phyloP scores from a whole-genome alignment of 2,797 vertebrate genomes.

The Neomorphus geoffroyi region DNA sequence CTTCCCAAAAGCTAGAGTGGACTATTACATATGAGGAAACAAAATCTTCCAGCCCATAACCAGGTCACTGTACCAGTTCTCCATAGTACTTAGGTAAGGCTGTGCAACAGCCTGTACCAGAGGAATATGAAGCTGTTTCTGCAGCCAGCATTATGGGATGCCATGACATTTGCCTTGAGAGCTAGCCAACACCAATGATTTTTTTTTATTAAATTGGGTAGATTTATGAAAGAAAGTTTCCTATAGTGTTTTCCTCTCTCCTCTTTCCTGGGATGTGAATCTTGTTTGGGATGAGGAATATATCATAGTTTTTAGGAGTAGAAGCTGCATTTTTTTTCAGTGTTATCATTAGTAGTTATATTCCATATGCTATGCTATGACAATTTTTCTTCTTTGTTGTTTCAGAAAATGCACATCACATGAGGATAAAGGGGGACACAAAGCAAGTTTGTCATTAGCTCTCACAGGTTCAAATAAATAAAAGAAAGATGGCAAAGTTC shows the following conservation, averaged over 20 bases:
- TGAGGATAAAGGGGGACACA: background rate
- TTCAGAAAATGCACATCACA: background rate
- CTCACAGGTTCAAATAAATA: background rate
- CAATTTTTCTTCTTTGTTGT: background rate
- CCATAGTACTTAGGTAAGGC: background rate
- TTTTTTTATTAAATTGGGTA: conserved; percentile 42
- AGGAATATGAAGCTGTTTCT: background rate
- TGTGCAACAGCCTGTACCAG: background rate
- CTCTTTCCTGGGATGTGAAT: background rate
- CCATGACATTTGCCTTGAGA: conserved; percentile 13
- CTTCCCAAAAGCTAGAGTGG: background rate
- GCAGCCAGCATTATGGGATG: background rate
- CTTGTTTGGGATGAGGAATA: background rate
- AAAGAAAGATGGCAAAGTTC: background rate
- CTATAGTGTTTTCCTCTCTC: background rate
- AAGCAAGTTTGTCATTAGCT: background rate
- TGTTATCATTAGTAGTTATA: background rate
- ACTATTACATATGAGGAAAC: background rate
- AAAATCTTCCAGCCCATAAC: background rate
- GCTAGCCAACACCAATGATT: background rate
- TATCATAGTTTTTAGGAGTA: background rate
- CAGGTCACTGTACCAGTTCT: background rate
- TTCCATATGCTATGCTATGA: background rate
- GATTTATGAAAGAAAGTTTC: conserved; percentile 10
- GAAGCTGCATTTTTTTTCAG: background rate